Percentiles rank a stretch among this genome's conserved stretches.
phyloP scores from a whole-genome alignment of 2,888 invertebrate genomes.

The Caenorhabditis imperialis region DNA sequence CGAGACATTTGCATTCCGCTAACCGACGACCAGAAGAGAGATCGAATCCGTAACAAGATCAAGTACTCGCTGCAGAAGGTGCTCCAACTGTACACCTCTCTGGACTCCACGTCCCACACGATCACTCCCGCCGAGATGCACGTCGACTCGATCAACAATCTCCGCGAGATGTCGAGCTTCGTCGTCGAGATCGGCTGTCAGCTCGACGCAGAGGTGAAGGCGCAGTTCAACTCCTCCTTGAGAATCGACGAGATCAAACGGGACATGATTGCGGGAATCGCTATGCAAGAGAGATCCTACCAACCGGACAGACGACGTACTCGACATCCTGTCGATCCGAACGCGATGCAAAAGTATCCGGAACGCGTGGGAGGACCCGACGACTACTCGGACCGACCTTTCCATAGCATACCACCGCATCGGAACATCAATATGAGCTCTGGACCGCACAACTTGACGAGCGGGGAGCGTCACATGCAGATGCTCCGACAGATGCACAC shows the following conservation, averaged over 20 bases:
- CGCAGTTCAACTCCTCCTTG: conserved; percentile 7
- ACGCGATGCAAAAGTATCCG: background rate
- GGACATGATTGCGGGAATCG: conserved; percentile 42
- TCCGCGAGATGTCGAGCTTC: conserved; percentile 30
- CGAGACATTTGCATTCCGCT: conserved; percentile 13
- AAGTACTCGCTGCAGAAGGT: conserved; percentile 21
- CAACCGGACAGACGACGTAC: conserved; percentile 27
- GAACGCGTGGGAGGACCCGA: background rate
- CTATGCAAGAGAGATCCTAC: conserved; percentile 19
- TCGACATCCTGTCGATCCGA: no score
- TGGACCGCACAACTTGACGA: background rate
- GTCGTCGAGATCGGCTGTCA: conserved; percentile 36
- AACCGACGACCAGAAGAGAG: conserved; percentile 18
- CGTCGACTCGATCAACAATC: conserved; percentile 14
- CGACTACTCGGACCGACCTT: background rate
- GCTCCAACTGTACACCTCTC: background rate
- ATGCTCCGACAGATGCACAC: conserved; percentile 6
- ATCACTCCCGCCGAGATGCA: conserved; percentile 12
- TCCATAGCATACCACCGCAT: background rate
- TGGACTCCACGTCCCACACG: conserved; percentile 33
- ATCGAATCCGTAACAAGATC: conserved; percentile 7
- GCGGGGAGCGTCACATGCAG: conserved; percentile 3
- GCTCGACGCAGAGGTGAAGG: conserved; percentile 32
- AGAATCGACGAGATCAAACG: conserved; percentile 21
- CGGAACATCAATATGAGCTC: background rate